Evolutionary conservation across 2,888 invertebrate species (phyloP), one percentile per base, ranked within the genome.

Genomic region (Labia minor): DNA sequence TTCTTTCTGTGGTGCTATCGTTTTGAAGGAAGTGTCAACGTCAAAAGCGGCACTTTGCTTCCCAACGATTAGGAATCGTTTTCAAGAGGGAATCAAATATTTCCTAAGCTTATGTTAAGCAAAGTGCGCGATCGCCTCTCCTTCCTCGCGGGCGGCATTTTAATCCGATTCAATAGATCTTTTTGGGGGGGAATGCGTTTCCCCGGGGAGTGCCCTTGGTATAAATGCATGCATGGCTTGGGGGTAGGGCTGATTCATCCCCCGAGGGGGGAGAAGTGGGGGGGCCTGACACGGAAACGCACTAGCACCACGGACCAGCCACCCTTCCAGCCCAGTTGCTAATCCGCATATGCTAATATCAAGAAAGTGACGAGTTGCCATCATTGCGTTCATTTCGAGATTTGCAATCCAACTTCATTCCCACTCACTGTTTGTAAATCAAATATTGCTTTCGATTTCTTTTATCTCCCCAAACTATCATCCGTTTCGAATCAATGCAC

Each of bases 81-180:
- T 49, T 49, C 14, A 14, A 49, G 16, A n/a, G 49, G 14, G 49
- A 49, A 49, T 49, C 14, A 49, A 49, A 49, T 49, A 49, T 49
- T 49, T 49, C 16, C 49, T 49, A 16, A 49, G 16, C 49, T 49
- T 3, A 16, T 16, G 49, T 49, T 49, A 49, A 49, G 49, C 49
- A 49, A 49, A 49, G 49, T 49, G 49, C 26, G 26, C 26, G 26
- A 26, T 26, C 26, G 26, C 26, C 26, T 26, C 26, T 26, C 26
- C 26, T 6, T 26, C 26, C 26, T n/a, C 49, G 49, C n/a, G 49
- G 14, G 49, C 49, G 49, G 16, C 49, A 14, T 49, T 49, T 49
- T 49, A 49, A 49, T 49, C 49, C 49, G 49, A 49, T 49, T 49
- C 49, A 49, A 49, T 49, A 49, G 49, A n/a, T 49, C 49, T 49